Evolutionary conservation across 2,888 invertebrate genomes (phyloP).

Genomic region (Drosophila incognita): DNA sequence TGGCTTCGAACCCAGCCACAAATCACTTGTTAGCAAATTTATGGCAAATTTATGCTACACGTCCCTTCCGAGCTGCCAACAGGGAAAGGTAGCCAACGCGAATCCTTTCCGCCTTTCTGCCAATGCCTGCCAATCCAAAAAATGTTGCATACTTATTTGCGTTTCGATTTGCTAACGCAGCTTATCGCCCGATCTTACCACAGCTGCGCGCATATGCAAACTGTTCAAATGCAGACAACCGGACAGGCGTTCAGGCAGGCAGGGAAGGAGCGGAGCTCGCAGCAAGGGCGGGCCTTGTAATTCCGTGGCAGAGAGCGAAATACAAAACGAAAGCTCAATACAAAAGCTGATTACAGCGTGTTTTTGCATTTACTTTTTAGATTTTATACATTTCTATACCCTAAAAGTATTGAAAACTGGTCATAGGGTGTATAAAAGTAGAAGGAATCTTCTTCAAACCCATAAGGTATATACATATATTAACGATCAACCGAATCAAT

Average conservation of each 20-base stretch:
- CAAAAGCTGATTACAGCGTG: slow-evolving; percentile 48
- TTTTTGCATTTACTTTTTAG: slow-evolving; percentile 29
- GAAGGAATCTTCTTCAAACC: neutral
- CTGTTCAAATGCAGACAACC: slow-evolving; percentile 42
- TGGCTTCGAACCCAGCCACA: slow-evolving; percentile 56
- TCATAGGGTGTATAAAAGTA: neutral
- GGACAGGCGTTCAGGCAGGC: neutral
- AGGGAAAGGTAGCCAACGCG: slow-evolving; percentile 35
- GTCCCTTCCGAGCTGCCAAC: slow-evolving; percentile 54
- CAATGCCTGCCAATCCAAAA: slow-evolving; percentile 42
- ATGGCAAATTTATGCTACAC: slow-evolving; percentile 82
- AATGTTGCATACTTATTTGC: slow-evolving; percentile 58
- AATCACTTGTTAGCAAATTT: slow-evolving; percentile 82
- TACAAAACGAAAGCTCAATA: slow-evolving; percentile 46
- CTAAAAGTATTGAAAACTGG: neutral
- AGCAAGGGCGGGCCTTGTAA: slow-evolving; percentile 3
- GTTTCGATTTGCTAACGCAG: slow-evolving; percentile 50
- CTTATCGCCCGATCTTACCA: slow-evolving; percentile 63
- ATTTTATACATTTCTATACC: neutral
- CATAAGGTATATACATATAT: neutral
- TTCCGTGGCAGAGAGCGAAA: slow-evolving; percentile 18
- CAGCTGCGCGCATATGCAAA: slow-evolving; percentile 65
- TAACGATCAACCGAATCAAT: neutral
- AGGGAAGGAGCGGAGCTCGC: neutral
- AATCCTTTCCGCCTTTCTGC: slow-evolving; percentile 23